These are phyloP conservation scores for Phyllostomus hastatus DNA, from an alignment of 2,113 vertebrate species.

Conservation along the genomic window DNA sequence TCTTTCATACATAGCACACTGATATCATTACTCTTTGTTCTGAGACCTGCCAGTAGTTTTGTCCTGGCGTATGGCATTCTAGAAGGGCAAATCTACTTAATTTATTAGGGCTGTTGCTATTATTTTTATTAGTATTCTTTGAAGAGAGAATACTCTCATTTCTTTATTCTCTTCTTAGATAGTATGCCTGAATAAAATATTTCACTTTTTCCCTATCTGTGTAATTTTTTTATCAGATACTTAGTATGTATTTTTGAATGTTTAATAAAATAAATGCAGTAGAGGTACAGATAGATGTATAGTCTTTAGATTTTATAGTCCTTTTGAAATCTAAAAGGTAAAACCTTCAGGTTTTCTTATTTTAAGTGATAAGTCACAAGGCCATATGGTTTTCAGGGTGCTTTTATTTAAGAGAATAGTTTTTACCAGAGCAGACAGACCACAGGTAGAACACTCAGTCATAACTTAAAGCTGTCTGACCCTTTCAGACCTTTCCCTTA, in stretches of 20 bases:
- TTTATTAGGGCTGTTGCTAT: neutral
- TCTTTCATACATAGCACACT: neutral
- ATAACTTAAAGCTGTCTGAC: neutral
- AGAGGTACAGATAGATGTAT: neutral
- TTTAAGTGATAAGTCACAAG: conserved; percentile 6
- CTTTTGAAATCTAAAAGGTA: neutral
- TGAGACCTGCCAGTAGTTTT: neutral
- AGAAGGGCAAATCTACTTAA: neutral
- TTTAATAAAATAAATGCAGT: conserved; percentile 19
- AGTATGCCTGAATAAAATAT: neutral
- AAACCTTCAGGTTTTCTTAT: neutral
- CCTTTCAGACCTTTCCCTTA: neutral
- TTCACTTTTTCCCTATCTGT: neutral
- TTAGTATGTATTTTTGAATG: neutral
- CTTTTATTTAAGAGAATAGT: neutral
- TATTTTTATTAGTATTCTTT: neutral
- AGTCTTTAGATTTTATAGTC: neutral
- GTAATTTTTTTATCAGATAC: neutral
- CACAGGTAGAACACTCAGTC: neutral
- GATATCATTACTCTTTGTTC: neutral
- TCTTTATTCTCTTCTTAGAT: conserved; percentile 15
- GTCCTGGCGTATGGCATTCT: neutral
- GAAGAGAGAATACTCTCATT: neutral
- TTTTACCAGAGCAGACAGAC: conserved; percentile 16
- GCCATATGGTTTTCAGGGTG: neutral